phyloP scores from a whole-genome alignment of 2,113 vertebrate genomes.

The Cygnus buccinator region DNA sequence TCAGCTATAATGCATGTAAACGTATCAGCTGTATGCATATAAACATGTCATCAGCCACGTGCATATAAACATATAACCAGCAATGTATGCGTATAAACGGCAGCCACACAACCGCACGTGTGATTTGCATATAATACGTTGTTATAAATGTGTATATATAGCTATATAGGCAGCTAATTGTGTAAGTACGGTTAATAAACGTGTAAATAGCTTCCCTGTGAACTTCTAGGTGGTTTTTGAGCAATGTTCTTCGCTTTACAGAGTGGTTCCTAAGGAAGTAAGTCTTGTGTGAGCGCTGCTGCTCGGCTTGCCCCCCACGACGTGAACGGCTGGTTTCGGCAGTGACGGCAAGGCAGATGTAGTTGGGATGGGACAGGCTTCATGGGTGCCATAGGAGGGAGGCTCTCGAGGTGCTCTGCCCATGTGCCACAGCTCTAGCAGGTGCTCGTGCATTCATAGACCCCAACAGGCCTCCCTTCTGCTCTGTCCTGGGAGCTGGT shows the following conservation, averaged over 20 bases:
- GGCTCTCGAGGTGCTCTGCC: neutral
- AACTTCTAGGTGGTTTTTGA: neutral
- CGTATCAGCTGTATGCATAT: too few relatives aligned
- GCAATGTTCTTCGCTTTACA: neutral
- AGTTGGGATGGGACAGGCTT: too few relatives aligned
- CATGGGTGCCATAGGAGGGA: neutral
- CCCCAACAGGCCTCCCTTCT: neutral
- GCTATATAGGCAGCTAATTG: neutral
- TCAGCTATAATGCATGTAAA: too few relatives aligned
- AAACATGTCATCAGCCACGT: too few relatives aligned
- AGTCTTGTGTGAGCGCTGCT: accelerated
- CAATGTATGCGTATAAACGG: neutral
- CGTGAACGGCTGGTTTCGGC: neutral
- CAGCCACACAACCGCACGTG: accelerated
- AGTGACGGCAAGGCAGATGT: neutral
- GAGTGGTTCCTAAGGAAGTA: neutral
- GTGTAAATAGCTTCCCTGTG: neutral
- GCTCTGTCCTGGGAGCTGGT: neutral
- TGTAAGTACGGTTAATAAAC: neutral
- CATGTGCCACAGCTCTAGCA: neutral
- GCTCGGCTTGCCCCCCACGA: neutral
- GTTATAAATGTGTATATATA: neutral
- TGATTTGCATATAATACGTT: neutral
- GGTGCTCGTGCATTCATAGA: accelerated
- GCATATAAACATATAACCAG: too few relatives aligned